Conservation (phyloP, 2,888 invertebrate genomes). For the Bhutanitis thaidina region DNA sequence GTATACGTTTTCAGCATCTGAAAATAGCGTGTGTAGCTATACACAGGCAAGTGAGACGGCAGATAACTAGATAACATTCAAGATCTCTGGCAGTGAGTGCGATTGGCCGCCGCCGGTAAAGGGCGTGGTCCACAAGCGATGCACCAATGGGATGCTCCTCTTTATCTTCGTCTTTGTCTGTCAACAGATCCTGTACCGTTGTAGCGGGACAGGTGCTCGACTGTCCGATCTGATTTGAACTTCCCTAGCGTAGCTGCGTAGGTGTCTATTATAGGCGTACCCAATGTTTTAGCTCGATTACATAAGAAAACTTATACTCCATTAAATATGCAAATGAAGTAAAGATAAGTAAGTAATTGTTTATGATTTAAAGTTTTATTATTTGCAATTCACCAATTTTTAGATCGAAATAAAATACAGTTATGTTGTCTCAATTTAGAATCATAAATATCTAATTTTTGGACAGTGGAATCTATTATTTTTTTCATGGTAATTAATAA, state of each 20-base stretch:
- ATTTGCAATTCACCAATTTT: too few species aligned
- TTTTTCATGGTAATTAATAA: too few species aligned
- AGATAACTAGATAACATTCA: conserved; percentile 79
- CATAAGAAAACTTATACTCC: too few species aligned
- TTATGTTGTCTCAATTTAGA: too few species aligned
- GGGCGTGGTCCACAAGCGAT: conserved; percentile 77
- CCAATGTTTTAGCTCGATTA: too few species aligned
- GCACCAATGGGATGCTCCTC: conserved; percentile 80
- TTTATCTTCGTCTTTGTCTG: conserved; percentile 81
- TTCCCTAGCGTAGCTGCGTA: background rate
- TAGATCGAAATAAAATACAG: too few species aligned
- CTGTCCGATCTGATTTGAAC: conserved; percentile 1
- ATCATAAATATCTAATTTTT: too few species aligned
- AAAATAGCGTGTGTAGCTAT: conserved; percentile 56
- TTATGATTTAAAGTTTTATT: too few species aligned
- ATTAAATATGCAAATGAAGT: too few species aligned
- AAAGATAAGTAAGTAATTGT: too few species aligned
- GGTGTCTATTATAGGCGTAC: too few species aligned
- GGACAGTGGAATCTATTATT: too few species aligned
- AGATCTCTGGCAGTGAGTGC: conserved; percentile 71
- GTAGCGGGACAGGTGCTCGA: conserved; percentile 26
- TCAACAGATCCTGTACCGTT: conserved; percentile 59
- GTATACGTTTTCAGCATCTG: conserved; percentile 39
- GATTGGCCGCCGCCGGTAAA: conserved; percentile 58
- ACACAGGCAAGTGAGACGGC: conserved; percentile 71